phyloP scores from a whole-genome alignment of 2,113 vertebrate species.

The Mungos mungo region DNA sequence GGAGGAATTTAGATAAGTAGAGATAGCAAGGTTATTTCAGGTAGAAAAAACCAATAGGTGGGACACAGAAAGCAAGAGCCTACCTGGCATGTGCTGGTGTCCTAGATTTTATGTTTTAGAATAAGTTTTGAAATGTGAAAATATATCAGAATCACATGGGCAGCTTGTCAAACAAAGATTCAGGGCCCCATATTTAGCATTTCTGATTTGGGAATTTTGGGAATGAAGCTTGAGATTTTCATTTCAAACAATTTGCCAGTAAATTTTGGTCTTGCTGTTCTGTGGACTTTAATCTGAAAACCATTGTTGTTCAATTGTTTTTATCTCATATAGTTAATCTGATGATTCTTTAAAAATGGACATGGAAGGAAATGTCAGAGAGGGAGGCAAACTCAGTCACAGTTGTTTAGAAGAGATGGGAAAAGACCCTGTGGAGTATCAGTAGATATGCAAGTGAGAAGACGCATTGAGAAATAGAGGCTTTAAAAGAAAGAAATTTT shows the following conservation, averaged over 20 bases:
- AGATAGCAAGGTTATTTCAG: background rate
- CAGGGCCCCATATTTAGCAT: background rate
- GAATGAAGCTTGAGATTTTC: background rate
- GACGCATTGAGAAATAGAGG: background rate
- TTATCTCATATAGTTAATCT: background rate
- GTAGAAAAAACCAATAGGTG: accelerated
- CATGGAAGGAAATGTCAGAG: background rate
- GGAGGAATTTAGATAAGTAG: background rate
- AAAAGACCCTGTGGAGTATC: background rate
- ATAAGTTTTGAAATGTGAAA: background rate
- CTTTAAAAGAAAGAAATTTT: background rate
- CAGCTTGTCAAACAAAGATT: background rate
- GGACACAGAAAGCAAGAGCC: background rate
- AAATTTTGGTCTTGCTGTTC: background rate
- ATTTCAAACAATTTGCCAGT: background rate
- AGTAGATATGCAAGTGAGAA: too few species aligned
- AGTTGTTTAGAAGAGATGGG: too few species aligned
- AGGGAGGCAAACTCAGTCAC: background rate
- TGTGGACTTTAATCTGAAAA: background rate
- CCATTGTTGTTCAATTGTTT: background rate
- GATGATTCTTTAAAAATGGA: background rate
- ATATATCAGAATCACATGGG: background rate
- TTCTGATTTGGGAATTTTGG: background rate
- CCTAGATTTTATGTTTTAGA: background rate
- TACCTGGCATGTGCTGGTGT: accelerated